These are phyloP conservation scores for Hormiphora californensis DNA, from an alignment of 37 sponge, comb jelly and placozoan genomes.

Conservation along the genomic window DNA sequence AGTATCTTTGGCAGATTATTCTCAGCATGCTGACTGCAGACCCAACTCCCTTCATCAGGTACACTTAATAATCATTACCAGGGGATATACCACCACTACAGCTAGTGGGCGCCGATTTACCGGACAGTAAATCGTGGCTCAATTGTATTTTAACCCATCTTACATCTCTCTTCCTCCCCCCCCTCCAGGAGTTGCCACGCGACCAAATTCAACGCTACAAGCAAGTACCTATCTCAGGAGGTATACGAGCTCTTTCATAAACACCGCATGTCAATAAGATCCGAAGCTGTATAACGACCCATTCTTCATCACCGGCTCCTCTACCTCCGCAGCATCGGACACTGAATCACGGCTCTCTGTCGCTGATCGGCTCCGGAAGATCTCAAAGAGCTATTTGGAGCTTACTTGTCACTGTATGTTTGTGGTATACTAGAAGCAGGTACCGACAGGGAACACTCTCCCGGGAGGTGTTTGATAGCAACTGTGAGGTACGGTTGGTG, in stretches of 20 bases:
- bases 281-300: constrained; percentile 30
- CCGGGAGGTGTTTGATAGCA: neutral
- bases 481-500: constrained; percentile 27
- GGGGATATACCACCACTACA: no score
- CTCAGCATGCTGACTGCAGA: constrained; percentile 45
- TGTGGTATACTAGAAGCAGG: constrained; percentile 7
- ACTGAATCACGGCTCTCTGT: constrained; percentile 1
- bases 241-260: constrained; percentile 48
- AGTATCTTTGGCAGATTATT: constrained; percentile 49
- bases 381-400: constrained; percentile 48
- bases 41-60: constrained; percentile 51
- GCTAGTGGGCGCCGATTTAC: no score
- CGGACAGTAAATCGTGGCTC: no score
- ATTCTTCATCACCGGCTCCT: constrained; percentile 50
- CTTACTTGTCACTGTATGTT: constrained; percentile 33
- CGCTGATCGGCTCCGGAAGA: constrained; percentile 46
- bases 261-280: constrained; percentile 48
- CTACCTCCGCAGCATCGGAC: neutral
- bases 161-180: neutral
- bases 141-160: no score
- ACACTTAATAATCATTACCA: no score
- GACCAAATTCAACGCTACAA: constrained; percentile 47
- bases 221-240: constrained; percentile 49
- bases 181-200: constrained; percentile 29
- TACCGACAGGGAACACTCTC: neutral